These are phyloP conservation scores for Caenorhabditis zanzibari DNA, from an alignment of 2,888 invertebrate genomes.

Conservation along the genomic window DNA sequence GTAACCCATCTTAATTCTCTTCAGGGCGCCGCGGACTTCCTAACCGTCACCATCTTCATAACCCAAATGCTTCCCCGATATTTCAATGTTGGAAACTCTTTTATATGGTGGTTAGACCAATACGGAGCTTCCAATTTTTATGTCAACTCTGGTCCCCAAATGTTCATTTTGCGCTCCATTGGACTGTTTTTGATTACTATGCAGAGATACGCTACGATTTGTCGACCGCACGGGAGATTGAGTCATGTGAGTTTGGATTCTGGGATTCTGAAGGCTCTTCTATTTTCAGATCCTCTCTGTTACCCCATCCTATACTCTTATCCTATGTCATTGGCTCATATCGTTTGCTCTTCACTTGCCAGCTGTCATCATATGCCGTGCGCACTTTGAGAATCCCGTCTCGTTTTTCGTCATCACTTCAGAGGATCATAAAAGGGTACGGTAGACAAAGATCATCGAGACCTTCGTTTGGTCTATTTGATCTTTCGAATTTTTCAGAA, in stretches of 20 bases:
- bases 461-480: not conserved
- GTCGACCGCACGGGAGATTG: slow-evolving; percentile 30
- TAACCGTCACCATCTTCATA: slow-evolving; percentile 27
- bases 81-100: slow-evolving; percentile 34
- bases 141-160: slow-evolving; percentile 50
- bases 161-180: slow-evolving; percentile 46
- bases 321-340: slow-evolving; percentile 39
- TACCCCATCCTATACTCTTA: slow-evolving; percentile 29
- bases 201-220: slow-evolving; percentile 44
- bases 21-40: slow-evolving; percentile 52
- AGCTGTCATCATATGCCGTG: slow-evolving; percentile 47
- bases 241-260: slow-evolving; percentile 27
- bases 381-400: slow-evolving; percentile 45
- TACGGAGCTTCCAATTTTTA: slow-evolving; percentile 36
- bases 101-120: slow-evolving; percentile 29
- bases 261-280: not conserved
- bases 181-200: slow-evolving; percentile 44
- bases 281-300: slow-evolving; percentile 38
- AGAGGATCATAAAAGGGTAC: slow-evolving; percentile 27
- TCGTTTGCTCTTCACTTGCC: slow-evolving; percentile 39
- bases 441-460: not conserved
- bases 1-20: too few relatives aligned
- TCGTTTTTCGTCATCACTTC: slow-evolving; percentile 54
- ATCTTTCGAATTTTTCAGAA: not conserved
- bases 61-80: slow-evolving; percentile 52